Conservation (phyloP, 2,113 vertebrate species). For the Laticauda colubrina region DNA sequence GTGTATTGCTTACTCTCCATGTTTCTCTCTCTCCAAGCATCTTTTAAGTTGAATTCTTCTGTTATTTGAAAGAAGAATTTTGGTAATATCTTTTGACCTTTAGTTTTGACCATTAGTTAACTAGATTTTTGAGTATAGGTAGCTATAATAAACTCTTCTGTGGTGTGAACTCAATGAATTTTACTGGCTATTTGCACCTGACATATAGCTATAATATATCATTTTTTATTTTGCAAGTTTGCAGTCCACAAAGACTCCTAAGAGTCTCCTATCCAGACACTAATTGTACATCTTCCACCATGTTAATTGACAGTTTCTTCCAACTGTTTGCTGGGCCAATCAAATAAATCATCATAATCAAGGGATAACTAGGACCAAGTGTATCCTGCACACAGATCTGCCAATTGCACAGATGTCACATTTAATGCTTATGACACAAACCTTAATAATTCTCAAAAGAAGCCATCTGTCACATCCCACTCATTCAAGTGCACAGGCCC, state of each 20-base stretch:
- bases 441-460: neutral
- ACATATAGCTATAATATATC: neutral
- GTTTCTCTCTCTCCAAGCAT: too few relatives aligned
- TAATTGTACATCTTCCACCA: neutral
- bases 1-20: too few relatives aligned
- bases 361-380: neutral
- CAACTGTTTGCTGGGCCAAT: neutral
- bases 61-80: too few relatives aligned
- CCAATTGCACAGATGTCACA: neutral
- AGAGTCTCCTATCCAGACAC: neutral
- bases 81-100: too few relatives aligned
- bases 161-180: neutral
- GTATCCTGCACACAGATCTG: neutral
- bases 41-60: too few relatives aligned
- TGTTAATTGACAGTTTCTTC: neutral
- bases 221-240: neutral
- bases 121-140: neutral
- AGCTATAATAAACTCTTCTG: neutral
- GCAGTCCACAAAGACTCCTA: neutral
- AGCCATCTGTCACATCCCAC: neutral
- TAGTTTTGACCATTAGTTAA: neutral
- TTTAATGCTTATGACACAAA: neutral
- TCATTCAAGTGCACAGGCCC: neutral
- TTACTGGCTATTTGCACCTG: neutral
- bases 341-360: neutral